These are phyloP conservation scores for Dryadula phaetusa DNA, from an alignment of 2,888 invertebrate genomes.

Conservation along the genomic window DNA sequence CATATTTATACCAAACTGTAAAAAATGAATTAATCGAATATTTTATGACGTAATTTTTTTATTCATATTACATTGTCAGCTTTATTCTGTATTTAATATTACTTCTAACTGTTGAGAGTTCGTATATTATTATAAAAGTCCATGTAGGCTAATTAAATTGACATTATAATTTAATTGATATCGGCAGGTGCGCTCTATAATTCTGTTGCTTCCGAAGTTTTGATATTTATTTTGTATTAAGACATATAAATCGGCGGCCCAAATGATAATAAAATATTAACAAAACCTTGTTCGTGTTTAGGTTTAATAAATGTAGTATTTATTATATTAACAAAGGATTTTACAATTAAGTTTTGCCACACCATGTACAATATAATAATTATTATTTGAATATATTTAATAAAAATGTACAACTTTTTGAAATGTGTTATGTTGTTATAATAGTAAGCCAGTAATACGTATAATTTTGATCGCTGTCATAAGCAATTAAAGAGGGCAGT, in stretches of 20 bases:
- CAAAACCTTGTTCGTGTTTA: background rate
- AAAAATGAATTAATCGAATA: background rate
- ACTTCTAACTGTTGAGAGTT: background rate
- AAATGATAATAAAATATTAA: background rate
- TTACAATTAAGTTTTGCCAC: background rate
- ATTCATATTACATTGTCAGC: background rate
- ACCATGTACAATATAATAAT: background rate
- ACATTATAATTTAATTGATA: conserved; percentile 16
- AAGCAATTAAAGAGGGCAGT: conserved; percentile 42
- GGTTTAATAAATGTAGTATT: background rate
- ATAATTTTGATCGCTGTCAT: conserved; percentile 42
- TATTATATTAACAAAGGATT: background rate
- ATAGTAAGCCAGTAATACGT: conserved; percentile 34
- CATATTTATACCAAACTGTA: background rate
- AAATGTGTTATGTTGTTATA: background rate
- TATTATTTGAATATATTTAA: background rate
- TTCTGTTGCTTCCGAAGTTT: conserved; percentile 8
- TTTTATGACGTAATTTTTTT: background rate
- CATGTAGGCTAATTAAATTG: conserved; percentile 20
- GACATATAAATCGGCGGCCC: conserved; percentile 7
- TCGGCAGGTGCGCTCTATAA: conserved; percentile 14
- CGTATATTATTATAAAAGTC: conserved; percentile 14
- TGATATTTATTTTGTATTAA: conserved; percentile 15
- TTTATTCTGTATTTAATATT: background rate
- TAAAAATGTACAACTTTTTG: background rate